Base-by-base conservation (phyloP, 1,140 invertebrate species). In the Drosophila elegans region DNA sequence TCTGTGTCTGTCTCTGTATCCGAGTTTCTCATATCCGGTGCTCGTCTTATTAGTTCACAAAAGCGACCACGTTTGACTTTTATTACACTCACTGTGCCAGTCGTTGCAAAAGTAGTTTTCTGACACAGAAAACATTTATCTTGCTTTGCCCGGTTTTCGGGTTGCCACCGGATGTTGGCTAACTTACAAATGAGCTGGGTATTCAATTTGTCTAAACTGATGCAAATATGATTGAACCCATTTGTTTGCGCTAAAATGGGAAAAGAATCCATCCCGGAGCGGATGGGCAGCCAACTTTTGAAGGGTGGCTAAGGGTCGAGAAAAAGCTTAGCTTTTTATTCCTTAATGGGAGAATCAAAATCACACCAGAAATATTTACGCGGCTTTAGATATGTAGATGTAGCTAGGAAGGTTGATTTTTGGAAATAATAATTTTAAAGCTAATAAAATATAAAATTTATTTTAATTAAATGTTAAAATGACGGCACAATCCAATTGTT, bases 1-100 rank as follows among this genome's bases (percentile, higher is more conserved):
- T 39, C 32, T 60, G 29, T 52, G 9, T 11, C 12, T 41, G 9
- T 34, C 27, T 41, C 27, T 61, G 49, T 60, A 59, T 54, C 46
- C 52, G 32, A 51, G 55, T 71, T 60, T 62, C 34, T 74, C 63
- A 75, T 78, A 71, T 88, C 64, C 84, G 79, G 52, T 62, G 75
- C 54, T 53, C 78, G 79, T 83, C 84, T 86, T 86, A 88, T 86
- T 86, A 88, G 84, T 80, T 79, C 53, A 68, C 44, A 79, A 77
- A 76, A 75, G 60, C 75, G 79, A 79, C 75, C 84, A 89, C 83
- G 76, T 79, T 88, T 76, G 79, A 83, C 79, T 86, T 86, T 88
- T 86, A 86, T 88, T 80, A 74, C 74, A 78, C 61, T 74, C 68
- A 71, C 54, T 78, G 42, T 78, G 81, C 53, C 51, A 49, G 64